These are phyloP conservation scores for Nemopilema nomurai DNA, from an alignment of 30 jellyfish, hydroid and myxozoan species.

Conservation along the genomic window DNA sequence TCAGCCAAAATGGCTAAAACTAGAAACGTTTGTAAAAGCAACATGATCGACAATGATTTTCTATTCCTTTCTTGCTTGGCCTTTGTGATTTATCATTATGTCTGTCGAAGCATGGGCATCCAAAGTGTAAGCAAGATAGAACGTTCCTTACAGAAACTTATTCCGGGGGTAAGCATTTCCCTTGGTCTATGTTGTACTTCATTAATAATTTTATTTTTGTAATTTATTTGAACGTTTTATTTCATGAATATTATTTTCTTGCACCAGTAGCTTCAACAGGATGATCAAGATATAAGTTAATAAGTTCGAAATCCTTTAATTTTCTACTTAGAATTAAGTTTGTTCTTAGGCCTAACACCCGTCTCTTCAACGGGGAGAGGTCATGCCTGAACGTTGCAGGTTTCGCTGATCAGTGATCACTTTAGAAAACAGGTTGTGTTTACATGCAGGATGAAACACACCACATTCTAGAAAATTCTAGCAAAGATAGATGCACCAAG, in stretches of 20 bases:
- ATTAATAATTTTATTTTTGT: too few species aligned
- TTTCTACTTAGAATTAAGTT: neutral
- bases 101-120: neutral
- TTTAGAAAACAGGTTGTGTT: neutral
- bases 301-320: neutral
- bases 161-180: too few species aligned
- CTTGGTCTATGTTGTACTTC: too few species aligned
- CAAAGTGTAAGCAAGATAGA: neutral
- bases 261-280: too few species aligned
- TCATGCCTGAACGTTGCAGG: neutral
- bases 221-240: too few species aligned
- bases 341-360: neutral
- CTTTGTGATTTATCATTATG: neutral
- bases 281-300: too few species aligned
- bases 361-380: neutral
- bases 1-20: neutral
- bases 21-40: neutral
- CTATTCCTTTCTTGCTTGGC: neutral
- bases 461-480: neutral
- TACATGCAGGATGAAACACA: neutral
- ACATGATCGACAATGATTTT: neutral
- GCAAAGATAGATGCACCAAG: neutral
- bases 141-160: too few species aligned
- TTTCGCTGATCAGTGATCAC: neutral
- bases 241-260: too few species aligned